Conservation (phyloP, 2,888 invertebrate species). For the Drosophila paramelanica region DNA sequence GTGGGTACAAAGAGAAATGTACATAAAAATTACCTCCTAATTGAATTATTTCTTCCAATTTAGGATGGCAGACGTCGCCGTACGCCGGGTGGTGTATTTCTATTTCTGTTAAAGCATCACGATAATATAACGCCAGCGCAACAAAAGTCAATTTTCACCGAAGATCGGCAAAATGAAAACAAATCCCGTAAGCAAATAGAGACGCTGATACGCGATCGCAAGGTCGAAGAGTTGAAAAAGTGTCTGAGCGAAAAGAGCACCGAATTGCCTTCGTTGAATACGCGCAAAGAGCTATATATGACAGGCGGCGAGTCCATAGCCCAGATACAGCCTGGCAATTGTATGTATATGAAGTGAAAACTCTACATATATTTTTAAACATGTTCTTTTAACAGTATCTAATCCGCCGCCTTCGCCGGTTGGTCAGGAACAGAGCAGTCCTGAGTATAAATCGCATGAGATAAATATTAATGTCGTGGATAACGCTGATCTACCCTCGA, state of each 20-base stretch:
- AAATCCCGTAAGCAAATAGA: slow-evolving; percentile 87
- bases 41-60: background rate
- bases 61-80: slow-evolving; percentile 91
- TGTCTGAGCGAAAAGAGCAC: slow-evolving; percentile 85
- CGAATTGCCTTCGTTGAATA: slow-evolving; percentile 78
- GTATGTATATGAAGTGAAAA: slow-evolving; percentile 47
- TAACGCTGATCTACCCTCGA: slow-evolving; percentile 77
- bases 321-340: slow-evolving; percentile 77
- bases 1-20: slow-evolving; percentile 84
- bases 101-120: slow-evolving; percentile 92
- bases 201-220: slow-evolving; percentile 87
- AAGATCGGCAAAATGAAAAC: slow-evolving; percentile 87
- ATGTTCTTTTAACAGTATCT: slow-evolving; percentile 71
- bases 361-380: background rate
- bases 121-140: slow-evolving; percentile 88
- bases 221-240: slow-evolving; percentile 89
- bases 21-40: background rate
- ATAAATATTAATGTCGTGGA: slow-evolving; percentile 84
- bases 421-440: slow-evolving; percentile 87
- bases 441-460: slow-evolving; percentile 87
- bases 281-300: slow-evolving; percentile 78
- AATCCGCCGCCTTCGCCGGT: slow-evolving; percentile 94
- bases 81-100: slow-evolving; percentile 94
- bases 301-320: slow-evolving; percentile 71
- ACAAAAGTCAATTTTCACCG: slow-evolving; percentile 89